A percentile compares a stretch with the other conserved stretches of the same genome.
Evolutionary conservation across 2,797 vertebrate genomes (phyloP).

Genomic region (Chloroceryle inda): DNA sequence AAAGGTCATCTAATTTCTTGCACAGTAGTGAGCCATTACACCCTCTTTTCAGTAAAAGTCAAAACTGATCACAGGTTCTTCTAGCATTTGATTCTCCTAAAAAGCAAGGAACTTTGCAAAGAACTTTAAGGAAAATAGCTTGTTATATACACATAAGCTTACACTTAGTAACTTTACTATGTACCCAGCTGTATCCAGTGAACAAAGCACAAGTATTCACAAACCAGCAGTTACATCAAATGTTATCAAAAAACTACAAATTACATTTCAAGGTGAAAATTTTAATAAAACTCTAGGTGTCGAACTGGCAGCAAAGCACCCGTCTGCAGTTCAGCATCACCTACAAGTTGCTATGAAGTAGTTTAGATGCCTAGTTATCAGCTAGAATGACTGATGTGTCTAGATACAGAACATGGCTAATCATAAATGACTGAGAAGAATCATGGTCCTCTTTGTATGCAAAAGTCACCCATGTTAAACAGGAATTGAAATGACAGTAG

Average conservation of each 20-base stretch:
- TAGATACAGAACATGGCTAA: neutral
- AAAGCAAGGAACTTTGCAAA: neutral
- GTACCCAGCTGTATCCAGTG: neutral
- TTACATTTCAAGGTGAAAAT: neutral
- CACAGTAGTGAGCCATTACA: neutral
- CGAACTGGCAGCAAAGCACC: neutral
- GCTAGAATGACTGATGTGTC: neutral
- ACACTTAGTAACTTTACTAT: neutral
- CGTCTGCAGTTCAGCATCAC: neutral
- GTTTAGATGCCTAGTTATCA: neutral
- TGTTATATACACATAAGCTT: neutral
- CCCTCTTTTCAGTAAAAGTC: neutral
- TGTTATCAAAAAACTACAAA: neutral
- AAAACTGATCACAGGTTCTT: neutral
- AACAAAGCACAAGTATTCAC: neutral
- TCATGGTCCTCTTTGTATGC: neutral
- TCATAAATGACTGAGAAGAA: neutral
- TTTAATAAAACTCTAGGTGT: neutral
- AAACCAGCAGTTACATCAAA: neutral
- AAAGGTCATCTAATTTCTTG: constrained; percentile 10
- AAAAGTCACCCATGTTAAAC: neutral
- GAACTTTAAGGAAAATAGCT: neutral
- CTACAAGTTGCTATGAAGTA: neutral
- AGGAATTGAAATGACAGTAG: neutral
- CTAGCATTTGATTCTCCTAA: neutral